Percentiles rank a stretch among this genome's conserved stretches.
Evolutionary conservation across 1,140 invertebrate genomes (phyloP).

Genomic region (Chironomus striatipennis): DNA sequence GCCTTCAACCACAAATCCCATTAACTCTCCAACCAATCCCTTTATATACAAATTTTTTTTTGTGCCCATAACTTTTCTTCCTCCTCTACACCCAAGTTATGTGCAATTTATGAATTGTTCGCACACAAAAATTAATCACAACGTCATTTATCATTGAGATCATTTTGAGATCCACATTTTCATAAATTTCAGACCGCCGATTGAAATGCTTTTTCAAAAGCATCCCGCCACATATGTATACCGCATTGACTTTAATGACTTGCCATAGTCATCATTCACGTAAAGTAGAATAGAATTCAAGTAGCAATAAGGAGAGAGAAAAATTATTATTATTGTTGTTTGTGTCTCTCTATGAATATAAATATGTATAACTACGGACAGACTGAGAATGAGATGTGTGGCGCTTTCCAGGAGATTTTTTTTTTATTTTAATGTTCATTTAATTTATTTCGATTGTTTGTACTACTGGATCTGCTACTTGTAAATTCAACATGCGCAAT

Average conservation of each 20-base stretch:
- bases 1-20: too few species aligned
- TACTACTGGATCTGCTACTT: neutral
- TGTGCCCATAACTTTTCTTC: too few species aligned
- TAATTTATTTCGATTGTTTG: slow-evolving; percentile 16
- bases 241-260: neutral
- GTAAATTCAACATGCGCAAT: too few species aligned
- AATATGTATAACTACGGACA: too few species aligned
- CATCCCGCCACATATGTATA: neutral
- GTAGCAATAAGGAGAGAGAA: neutral
- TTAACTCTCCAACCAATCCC: too few species aligned
- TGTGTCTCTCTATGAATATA: too few species aligned
- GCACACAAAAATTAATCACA: slow-evolving; percentile 19
- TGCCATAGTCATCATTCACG: neutral
- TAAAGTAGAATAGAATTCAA: neutral
- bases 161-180: neutral
- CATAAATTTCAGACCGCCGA: neutral
- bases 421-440: neutral
- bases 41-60: too few species aligned
- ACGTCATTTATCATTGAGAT: slow-evolving; percentile 20
- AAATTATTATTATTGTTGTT: too few species aligned
- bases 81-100: too few species aligned
- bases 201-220: neutral
- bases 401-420: neutral
- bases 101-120: slow-evolving; percentile 8
- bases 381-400: neutral